phyloP scores from a whole-genome alignment of 2,113 vertebrate genomes.

The Pseudopodoces humilis region DNA sequence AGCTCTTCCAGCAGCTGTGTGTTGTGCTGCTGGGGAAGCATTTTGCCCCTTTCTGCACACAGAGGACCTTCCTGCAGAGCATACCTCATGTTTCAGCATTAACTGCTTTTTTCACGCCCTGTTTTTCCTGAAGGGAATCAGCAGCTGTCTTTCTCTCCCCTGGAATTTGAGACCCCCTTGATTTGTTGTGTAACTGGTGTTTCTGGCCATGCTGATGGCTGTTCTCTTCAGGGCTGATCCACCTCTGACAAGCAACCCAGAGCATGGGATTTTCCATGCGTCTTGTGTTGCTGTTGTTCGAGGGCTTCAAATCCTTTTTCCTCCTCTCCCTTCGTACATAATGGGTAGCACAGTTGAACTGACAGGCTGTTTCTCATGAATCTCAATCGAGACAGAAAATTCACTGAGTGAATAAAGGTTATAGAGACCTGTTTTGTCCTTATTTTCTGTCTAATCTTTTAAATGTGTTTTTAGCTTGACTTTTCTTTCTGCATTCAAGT shows the following conservation, averaged over 20 bases:
- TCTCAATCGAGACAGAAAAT: neutral
- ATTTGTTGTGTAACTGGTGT: neutral
- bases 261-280: neutral
- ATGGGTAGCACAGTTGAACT: neutral
- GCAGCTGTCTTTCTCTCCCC: neutral
- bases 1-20: neutral
- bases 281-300: neutral
- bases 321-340: neutral
- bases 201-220: neutral
- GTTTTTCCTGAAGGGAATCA: neutral
- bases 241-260: neutral
- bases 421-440: neutral
- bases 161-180: neutral
- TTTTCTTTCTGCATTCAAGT: neutral
- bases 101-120: neutral
- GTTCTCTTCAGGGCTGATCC: neutral
- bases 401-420: neutral
- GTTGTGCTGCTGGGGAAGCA: neutral
- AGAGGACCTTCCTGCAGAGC: neutral
- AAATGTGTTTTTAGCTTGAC: neutral
- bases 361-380: neutral
- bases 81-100: neutral
- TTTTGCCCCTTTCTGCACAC: neutral
- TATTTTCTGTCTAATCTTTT: neutral
- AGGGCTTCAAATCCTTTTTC: neutral